A percentile compares a stretch with the other conserved stretches of the same genome.
phyloP scores from a whole-genome alignment of 1,140 invertebrate species.

The Chrysoperla carnea region DNA sequence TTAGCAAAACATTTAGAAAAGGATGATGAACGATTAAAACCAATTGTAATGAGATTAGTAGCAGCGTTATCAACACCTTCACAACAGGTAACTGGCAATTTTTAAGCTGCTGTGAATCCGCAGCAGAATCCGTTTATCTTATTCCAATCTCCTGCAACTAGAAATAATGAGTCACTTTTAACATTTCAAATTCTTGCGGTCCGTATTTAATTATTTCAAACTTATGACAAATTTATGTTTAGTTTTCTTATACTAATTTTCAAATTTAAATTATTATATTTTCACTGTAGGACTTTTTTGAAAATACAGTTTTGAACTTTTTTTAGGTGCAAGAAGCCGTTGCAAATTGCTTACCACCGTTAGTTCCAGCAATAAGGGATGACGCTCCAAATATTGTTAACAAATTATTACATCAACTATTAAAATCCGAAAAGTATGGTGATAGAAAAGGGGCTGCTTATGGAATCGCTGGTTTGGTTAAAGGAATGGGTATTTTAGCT shows the following conservation, averaged over 20 bases:
- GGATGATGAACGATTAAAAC: slow-evolving; percentile 71
- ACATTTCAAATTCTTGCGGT: no score
- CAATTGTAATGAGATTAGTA: slow-evolving; percentile 82
- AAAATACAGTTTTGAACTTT: no score
- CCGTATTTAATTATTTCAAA: no score
- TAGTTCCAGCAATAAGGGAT: slow-evolving; percentile 82
- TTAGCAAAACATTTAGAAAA: slow-evolving; percentile 88
- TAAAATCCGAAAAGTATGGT: slow-evolving; percentile 93
- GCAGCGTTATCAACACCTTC: slow-evolving; percentile 89
- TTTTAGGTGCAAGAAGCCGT: slow-evolving; percentile 90
- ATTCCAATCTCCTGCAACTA: no score
- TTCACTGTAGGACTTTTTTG: no score
- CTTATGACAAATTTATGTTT: no score
- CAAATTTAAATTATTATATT: no score
- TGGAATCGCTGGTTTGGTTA: slow-evolving; percentile 76
- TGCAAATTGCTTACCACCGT: slow-evolving; percentile 83
- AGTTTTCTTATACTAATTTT: no score
- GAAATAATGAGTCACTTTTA: no score
- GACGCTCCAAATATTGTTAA: slow-evolving; percentile 78
- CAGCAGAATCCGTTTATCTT: no score
- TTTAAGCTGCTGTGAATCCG: neutral
- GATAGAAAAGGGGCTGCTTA: slow-evolving; percentile 85
- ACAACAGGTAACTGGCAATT: slow-evolving; percentile 50
- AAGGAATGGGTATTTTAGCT: slow-evolving; percentile 90
- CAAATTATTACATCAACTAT: slow-evolving; percentile 69